phyloP scores from a whole-genome alignment of 2,888 invertebrate genomes.

The Busseola fusca region DNA sequence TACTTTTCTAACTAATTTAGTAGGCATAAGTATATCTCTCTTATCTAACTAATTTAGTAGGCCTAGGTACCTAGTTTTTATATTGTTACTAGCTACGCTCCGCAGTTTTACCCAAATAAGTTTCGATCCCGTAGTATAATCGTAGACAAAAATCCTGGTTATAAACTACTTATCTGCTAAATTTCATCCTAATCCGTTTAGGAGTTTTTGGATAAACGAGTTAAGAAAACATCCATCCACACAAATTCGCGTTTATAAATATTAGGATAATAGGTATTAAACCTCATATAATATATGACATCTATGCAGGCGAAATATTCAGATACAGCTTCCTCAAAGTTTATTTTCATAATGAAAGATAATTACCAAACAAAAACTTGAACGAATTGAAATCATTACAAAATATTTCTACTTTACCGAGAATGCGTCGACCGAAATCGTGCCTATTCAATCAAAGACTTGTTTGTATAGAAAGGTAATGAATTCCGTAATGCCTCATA shows the following conservation, averaged over 20 bases:
- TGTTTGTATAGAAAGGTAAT: conserved; percentile 44
- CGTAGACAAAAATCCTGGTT: no score
- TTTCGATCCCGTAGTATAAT: no score
- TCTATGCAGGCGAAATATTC: not conserved
- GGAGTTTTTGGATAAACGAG: no score
- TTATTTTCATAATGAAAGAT: not conserved
- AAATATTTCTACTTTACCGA: not conserved
- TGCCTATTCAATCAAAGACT: conserved; percentile 28
- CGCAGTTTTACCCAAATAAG: no score
- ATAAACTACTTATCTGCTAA: no score
- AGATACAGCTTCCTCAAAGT: not conserved
- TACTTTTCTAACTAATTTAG: not conserved
- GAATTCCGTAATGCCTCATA: conserved; percentile 61
- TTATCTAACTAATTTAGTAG: no score
- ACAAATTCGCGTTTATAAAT: no score
- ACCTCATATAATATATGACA: not conserved
- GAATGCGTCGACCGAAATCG: not conserved
- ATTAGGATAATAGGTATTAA: no score
- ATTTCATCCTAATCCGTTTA: no score
- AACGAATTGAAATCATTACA: not conserved
- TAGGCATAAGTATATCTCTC: not conserved
- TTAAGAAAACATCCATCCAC: no score
- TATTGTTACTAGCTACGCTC: no score
- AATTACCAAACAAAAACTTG: not conserved
- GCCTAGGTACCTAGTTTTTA: not conserved